Conservation (phyloP, 2,888 invertebrate genomes). For the Drosophila diplacantha region DNA sequence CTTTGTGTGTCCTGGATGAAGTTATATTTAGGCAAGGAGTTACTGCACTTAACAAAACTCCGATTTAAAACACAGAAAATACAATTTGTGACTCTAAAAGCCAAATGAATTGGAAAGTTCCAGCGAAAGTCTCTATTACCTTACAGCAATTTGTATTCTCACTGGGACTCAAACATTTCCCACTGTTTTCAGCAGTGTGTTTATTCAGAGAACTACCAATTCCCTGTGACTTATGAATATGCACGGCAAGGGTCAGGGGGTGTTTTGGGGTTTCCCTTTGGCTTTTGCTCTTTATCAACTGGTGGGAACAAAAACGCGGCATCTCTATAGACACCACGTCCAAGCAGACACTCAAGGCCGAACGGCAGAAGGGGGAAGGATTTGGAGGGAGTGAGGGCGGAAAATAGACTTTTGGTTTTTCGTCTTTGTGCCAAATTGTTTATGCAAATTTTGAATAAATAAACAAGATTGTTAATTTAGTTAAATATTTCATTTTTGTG, state of each 20-base stretch:
- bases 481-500: slow-evolving; percentile 74
- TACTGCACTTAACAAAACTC: slow-evolving; percentile 13
- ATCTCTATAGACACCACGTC: slow-evolving; percentile 27
- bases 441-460: slow-evolving; percentile 74
- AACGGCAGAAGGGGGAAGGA: slow-evolving; percentile 8
- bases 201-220: slow-evolving; percentile 11
- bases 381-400: slow-evolving; percentile 21
- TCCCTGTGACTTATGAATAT: slow-evolving; percentile 38
- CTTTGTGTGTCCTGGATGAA: no score
- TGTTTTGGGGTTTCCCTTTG: slow-evolving; percentile 11
- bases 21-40: no score
- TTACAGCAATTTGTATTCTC: neutral
- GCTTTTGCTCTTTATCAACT: slow-evolving; percentile 38
- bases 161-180: neutral
- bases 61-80: neutral
- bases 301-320: slow-evolving; percentile 16
- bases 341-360: slow-evolving; percentile 56
- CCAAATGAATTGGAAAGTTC: neutral
- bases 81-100: neutral
- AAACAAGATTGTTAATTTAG: slow-evolving; percentile 74
- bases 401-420: slow-evolving; percentile 73
- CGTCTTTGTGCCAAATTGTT: slow-evolving; percentile 73
- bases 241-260: slow-evolving; percentile 27
- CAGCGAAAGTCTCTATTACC: neutral
- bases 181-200: neutral